Conservation (phyloP, 2,888 invertebrate genomes). For the Hirtodrosophila trivittata region DNA sequence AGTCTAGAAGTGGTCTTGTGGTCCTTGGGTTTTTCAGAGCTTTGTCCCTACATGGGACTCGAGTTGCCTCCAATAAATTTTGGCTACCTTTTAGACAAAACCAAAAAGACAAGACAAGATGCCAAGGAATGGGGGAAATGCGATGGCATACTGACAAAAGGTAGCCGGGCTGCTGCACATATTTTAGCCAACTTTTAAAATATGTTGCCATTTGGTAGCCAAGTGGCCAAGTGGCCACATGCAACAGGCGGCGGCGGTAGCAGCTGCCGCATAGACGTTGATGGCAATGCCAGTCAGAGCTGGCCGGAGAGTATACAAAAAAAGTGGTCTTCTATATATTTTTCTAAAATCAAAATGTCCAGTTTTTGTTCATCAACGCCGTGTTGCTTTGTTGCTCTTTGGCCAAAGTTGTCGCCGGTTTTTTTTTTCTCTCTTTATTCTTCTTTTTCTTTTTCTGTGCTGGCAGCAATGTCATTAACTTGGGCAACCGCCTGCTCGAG, state of each 20-base stretch:
- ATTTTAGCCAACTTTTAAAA: conserved; percentile 74
- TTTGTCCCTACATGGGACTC: conserved; percentile 18
- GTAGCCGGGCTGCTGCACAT: conserved; percentile 61
- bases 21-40: not conserved
- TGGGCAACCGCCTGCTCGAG: conserved; percentile 50
- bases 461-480: conserved; percentile 77
- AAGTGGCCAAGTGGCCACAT: conserved; percentile 24
- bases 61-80: conserved; percentile 60
- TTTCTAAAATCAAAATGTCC: conserved; percentile 81
- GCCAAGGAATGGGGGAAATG: conserved; percentile 8
- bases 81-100: conserved; percentile 33
- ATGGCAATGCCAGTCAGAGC: conserved; percentile 60
- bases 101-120: conserved; percentile 3
- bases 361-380: conserved; percentile 79
- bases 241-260: conserved; percentile 45
- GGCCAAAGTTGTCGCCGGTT: conserved; percentile 78
- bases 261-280: conserved; percentile 61
- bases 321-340: conserved; percentile 81
- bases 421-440: conserved; percentile 37
- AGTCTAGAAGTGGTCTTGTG: not conserved
- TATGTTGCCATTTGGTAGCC: conserved; percentile 56
- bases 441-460: conserved; percentile 22
- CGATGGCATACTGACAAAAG: conserved; percentile 29
- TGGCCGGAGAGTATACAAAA: conserved; percentile 38
- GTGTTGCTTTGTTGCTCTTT: conserved; percentile 51